Base-by-base conservation (phyloP, 2,888 invertebrate genomes). In the Pristionchus maxplancki region DNA sequence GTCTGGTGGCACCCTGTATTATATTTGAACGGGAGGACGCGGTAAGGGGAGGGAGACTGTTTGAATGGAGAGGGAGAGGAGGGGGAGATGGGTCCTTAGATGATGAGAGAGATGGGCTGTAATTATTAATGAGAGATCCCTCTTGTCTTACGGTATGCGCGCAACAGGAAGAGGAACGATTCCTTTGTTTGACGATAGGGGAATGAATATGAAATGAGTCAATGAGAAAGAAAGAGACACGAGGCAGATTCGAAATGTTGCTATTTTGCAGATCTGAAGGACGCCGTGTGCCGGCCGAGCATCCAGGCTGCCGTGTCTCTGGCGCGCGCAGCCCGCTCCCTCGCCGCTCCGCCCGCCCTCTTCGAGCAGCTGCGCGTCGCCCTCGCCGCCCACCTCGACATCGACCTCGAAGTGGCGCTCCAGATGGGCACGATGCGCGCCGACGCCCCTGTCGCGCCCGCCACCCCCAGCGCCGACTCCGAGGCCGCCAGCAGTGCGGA, bases 11-110 rank as follows among this genome's bases (percentile, higher is more conserved):
- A 44, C 37, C 82, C 78, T 78, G 37, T 78, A 78, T 78, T 78
- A 78, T 78, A 78, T 78, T 78, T 78, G 78, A 78, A 50, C 82
- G 82, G 37, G 82, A 44, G 82, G 82, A 44, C 34, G 82, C 34
- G 82, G 53, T 31, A 53, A 37, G 17, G 53, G 37, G 44, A 24
- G 8, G 34, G 50, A 15, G 53, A 78, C n/a, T 78, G 15, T 78
- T 78, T 78, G 78, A 78, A 78, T 78, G 78, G 24, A 15, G 34
- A 15, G 48, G 40, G 11, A 37, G 40, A 37, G 40, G 9, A 11
- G 40, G 28, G 44, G 44, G 44, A 44, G n/a, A 44, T 31, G 44
- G 44, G 78, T 44, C 40, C 78, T 78, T 78, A 78, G 78, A 78
- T 48, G 44, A 78, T 78, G 78, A 78, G 78, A 48, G 71, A 71